Base-by-base conservation (phyloP, 2,888 invertebrate species). In the Hydroisotoma schaefferi region DNA sequence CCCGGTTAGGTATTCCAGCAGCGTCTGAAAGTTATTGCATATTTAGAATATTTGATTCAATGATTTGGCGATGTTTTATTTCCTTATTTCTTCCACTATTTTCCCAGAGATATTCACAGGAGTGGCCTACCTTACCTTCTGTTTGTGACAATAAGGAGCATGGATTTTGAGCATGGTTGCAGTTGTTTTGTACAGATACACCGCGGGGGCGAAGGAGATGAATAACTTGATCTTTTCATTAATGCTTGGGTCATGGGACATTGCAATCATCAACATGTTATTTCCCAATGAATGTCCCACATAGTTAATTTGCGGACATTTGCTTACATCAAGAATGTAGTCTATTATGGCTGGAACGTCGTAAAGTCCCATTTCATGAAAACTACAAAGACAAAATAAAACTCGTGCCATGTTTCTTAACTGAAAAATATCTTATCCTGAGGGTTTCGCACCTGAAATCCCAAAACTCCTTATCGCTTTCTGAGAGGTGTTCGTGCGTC, bases 211-310 rank as follows among this genome's bases (percentile, higher is more conserved):
- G 29, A 52, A 29, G 12, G 27, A 33, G 3, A 52, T 22, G 20
- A 27, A 52, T 12, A 52, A 20, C 20, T 52, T 52, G 20, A 52
- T 37, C 20, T 52, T 52, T 22, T 37, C 37, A 37, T 18, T 28
- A 20, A 52, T 18, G 12, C 23, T 22, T 18, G 26, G 27, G 26
- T 52, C 29, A 22, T 52, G 20, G 5, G 22, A 18, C 18, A 23
- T 23, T 5, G 52, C 52, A 52, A 52, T 52, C 52, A 52, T 52
- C 23, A 52, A 37, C 37, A 25, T 29, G 8, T 23, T 52, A 25
- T 52, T 52, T 52, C 52, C 52, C 23, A 52, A 52, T 22, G 20
- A 20, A 25, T 52, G 52, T 6, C 52, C 52, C 33, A 52, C 23
- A 23, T 52, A 52, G 37, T 52, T 37, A 6, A 52, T 18, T 22